A percentile compares a stretch with the other conserved stretches of the same genome.
Conservation (phyloP, 2,113 vertebrate species). For the Spermophilus dauricus region DNA sequence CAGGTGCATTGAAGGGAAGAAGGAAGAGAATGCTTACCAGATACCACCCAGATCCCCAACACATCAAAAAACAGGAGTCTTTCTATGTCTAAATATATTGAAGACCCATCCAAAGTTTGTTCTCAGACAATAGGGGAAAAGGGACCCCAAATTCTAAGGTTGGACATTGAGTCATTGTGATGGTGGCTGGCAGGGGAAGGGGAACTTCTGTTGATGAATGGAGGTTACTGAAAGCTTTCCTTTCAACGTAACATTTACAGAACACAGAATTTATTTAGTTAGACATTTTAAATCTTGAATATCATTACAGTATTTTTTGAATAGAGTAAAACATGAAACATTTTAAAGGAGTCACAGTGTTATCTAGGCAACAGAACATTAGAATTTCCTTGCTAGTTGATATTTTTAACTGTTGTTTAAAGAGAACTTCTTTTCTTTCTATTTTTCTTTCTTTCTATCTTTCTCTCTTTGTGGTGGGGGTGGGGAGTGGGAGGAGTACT, state of each 20-base stretch:
- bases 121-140: background rate
- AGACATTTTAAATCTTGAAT: background rate
- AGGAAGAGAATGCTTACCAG: background rate
- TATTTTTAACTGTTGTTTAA: background rate
- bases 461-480: too few relatives aligned
- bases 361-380: background rate
- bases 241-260: background rate
- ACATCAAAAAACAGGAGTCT: background rate
- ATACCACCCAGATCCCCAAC: too few relatives aligned
- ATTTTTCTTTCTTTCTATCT: too few relatives aligned
- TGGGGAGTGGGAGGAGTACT: too few relatives aligned
- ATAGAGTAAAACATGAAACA: background rate
- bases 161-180: background rate
- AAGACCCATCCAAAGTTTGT: background rate
- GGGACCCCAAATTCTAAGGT: too few relatives aligned
- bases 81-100: background rate
- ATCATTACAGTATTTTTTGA: background rate
- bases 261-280: background rate
- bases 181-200: too few relatives aligned
- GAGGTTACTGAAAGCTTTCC: background rate
- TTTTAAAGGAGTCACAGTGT: background rate
- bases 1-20: background rate
- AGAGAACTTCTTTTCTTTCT: background rate
- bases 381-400: background rate
- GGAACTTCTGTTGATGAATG: background rate